Base-by-base conservation (phyloP, 2,888 invertebrate species). In the Macroteleia sp. region DNA sequence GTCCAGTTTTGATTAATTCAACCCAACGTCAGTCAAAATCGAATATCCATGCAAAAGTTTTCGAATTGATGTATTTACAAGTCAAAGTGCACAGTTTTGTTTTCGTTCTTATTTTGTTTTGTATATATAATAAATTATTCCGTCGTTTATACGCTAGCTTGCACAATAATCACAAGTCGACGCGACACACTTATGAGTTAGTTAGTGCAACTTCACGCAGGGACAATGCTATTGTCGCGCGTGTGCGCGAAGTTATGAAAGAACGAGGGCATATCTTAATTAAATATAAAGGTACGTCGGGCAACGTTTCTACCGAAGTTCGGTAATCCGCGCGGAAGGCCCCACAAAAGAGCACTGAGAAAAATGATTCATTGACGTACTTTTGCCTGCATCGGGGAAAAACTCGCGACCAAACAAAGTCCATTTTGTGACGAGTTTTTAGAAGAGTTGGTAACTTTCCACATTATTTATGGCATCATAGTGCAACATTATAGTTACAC, bases 231-330 rank as follows among this genome's bases (percentile, higher is more conserved):
- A 66, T 70, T 77, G 78, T 75, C 70, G 69, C 77, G 75, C 75
- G 79, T 74, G 44, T 39, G 77, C 81, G 81, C 83, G 81, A 85
- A 86, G 86, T 83, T 86, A 85, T 91, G 91, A 91, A 91, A 90
- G 91, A 91, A 91, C 91, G 88, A 90, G 90, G 90, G 91, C 85
- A 89, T 90, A 77, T 87, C 85, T 88, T 88, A 89, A 83, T 86
- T 82, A 84, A 81, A 82, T 89, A 89, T 83, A 86, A 84, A 88
- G 86, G 82, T 87, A 84, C 83, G 81, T 82, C 75, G 84, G 85
- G 81, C 81, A 66, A 74, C 57, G 62, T 71, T 74, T 74, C 71
- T 59, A 79, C 71, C 69, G 67, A 52, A 75, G 67, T 74, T 73
- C 66, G 62, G 71, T 77, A 71, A 74, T 80, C 67, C 75, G 70